phyloP scores from a whole-genome alignment of 2,113 vertebrate species.

The Scortum barcoo region DNA sequence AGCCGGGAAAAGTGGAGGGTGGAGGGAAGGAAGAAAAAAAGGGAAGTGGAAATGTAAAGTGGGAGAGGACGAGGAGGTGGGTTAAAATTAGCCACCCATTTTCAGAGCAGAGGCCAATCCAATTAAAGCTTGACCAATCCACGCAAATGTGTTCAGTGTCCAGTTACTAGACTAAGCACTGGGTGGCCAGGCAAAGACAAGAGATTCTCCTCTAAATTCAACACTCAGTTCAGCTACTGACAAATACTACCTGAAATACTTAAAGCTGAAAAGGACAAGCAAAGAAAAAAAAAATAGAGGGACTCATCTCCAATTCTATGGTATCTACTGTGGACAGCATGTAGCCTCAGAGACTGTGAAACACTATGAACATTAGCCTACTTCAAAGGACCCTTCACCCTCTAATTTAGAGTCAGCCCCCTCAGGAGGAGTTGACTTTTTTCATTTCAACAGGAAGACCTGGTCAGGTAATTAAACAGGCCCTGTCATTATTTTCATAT shows the following conservation, averaged over 20 bases:
- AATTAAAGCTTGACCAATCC: slow-evolving; percentile 82
- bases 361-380: slow-evolving; percentile 33
- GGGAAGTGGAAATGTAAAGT: slow-evolving; percentile 53
- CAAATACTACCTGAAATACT: slow-evolving; percentile 1
- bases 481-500: slow-evolving; percentile 54
- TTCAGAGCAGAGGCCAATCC: slow-evolving; percentile 78
- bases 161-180: slow-evolving; percentile 53
- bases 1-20: background rate
- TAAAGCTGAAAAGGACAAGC: slow-evolving; percentile 2
- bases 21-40: slow-evolving; percentile 14
- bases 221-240: background rate
- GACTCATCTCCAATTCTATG: background rate
- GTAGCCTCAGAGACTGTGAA: background rate
- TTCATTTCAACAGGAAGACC: slow-evolving; percentile 60
- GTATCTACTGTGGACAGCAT: slow-evolving; percentile 10
- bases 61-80: slow-evolving; percentile 49
- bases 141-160: slow-evolving; percentile 78
- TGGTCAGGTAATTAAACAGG: slow-evolving; percentile 63
- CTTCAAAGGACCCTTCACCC: slow-evolving; percentile 53
- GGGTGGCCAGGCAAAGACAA: slow-evolving; percentile 48
- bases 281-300: background rate
- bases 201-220: slow-evolving; percentile 21
- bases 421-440: slow-evolving; percentile 38
- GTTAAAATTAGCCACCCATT: slow-evolving; percentile 75
- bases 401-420: slow-evolving; percentile 55